These are phyloP conservation scores for Bhutanitis thaidina DNA, from an alignment of 2,888 invertebrate species.

Conservation along the genomic window DNA sequence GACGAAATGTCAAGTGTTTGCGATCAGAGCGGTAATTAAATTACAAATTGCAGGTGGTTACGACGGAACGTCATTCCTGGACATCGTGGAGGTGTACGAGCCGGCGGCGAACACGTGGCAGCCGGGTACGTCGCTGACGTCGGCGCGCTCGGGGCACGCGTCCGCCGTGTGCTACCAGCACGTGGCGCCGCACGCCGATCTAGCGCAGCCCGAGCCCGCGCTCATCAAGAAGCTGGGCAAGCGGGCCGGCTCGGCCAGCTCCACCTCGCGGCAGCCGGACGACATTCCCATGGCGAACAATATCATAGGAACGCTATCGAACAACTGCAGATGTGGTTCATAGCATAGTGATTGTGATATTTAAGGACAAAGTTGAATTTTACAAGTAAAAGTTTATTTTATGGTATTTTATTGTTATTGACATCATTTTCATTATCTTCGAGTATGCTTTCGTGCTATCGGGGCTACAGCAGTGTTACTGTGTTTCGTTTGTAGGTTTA, in stretches of 20 bases:
- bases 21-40: no score
- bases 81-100: constrained; percentile 94
- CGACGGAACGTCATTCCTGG: constrained; percentile 91
- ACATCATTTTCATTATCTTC: no score
- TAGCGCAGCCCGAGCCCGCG: constrained; percentile 33
- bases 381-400: no score
- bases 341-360: constrained; percentile 1
- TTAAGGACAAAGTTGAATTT: no score
- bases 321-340: constrained; percentile 30
- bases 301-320: constrained; percentile 61
- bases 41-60: constrained; percentile 85
- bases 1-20: no score
- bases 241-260: constrained; percentile 27
- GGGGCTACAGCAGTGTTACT: no score
- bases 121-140: constrained; percentile 87
- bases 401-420: no score
- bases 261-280: constrained; percentile 22
- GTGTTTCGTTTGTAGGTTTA: no score
- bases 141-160: constrained; percentile 94
- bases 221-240: constrained; percentile 39
- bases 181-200: constrained; percentile 67
- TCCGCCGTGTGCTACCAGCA: constrained; percentile 93
- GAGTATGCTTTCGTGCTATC: no score
- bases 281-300: constrained; percentile 60
- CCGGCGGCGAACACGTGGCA: constrained; percentile 88